Conservation (phyloP, 2,113 vertebrate genomes). For the Pyxicephalus adspersus region DNA sequence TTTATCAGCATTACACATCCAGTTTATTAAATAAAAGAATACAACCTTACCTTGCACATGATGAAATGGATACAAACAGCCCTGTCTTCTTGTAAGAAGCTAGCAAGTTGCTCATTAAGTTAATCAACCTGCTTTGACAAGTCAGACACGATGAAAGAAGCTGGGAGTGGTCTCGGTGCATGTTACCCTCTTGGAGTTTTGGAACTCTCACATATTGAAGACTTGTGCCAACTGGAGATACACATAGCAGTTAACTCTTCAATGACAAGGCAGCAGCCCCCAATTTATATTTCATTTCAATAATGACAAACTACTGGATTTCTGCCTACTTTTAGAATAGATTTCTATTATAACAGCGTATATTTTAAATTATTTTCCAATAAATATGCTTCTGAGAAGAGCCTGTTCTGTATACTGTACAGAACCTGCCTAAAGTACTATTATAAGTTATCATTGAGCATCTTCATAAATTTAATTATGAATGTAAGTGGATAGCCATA, state of each 20-base stretch:
- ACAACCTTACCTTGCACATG: conserved; percentile 34
- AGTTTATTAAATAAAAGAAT: background rate
- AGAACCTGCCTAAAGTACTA: conserved; percentile 2
- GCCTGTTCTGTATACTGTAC: background rate
- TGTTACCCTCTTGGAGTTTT: conserved; percentile 16
- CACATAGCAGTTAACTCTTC: conserved; percentile 19
- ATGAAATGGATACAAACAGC: conserved; percentile 10
- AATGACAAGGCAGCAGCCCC: background rate
- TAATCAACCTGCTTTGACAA: conserved; percentile 19
- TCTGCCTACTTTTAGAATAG: background rate
- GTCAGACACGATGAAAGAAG: conserved; percentile 2
- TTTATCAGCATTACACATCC: background rate
- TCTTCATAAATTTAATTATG: conserved; percentile 18
- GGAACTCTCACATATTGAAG: conserved; percentile 35
- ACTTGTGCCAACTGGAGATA: conserved; percentile 41
- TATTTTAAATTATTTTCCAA: background rate
- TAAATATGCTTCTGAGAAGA: background rate
- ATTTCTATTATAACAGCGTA: background rate
- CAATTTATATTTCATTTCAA: background rate
- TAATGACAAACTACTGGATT: background rate
- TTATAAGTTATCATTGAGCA: conserved; percentile 8
- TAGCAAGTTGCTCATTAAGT: conserved; percentile 12
- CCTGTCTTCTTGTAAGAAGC: conserved; percentile 8
- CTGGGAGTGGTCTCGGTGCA: background rate
- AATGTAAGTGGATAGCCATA: conserved; percentile 3